A percentile compares a stretch with the other conserved stretches of the same genome.
Conservation (phyloP, 2,888 invertebrate genomes). For the Gonocerus acuteangulatus region DNA sequence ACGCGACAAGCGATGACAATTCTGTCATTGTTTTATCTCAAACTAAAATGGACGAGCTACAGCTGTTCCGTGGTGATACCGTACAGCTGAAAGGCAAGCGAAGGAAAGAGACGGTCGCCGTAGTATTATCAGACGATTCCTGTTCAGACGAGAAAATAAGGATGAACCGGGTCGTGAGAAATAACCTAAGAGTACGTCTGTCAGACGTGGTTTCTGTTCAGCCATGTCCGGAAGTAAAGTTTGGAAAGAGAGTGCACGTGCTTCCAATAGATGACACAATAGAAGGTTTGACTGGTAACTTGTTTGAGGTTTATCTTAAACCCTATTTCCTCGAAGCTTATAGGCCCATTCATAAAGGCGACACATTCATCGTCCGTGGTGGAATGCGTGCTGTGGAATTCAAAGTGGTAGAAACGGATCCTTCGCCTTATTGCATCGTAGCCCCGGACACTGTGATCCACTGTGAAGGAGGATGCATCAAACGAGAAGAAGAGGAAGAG, state of each 20-base stretch:
- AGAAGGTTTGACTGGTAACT: constrained; percentile 89
- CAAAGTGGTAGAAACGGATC: constrained; percentile 97
- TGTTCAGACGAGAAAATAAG: constrained; percentile 95
- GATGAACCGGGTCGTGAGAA: constrained; percentile 92
- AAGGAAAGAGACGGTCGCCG: constrained; percentile 94
- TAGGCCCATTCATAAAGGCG: constrained; percentile 94
- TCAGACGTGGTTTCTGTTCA: constrained; percentile 93
- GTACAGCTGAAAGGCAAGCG: constrained; percentile 94
- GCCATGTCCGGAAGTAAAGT: constrained; percentile 90
- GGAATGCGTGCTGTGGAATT: constrained; percentile 98
- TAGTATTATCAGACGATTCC: constrained; percentile 90
- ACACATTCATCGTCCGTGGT: constrained; percentile 93
- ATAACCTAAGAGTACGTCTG: constrained; percentile 87
- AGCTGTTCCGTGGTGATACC: constrained; percentile 90
- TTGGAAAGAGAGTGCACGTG: constrained; percentile 94
- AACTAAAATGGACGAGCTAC: constrained; percentile 96
- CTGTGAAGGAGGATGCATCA: constrained; percentile 97
- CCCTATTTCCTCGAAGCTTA: constrained; percentile 99
- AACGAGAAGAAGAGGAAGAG: constrained; percentile 98
- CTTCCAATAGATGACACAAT: constrained; percentile 92
- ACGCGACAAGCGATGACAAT: constrained; percentile 96
- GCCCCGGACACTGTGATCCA: constrained; percentile 98
- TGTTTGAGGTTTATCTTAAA: constrained; percentile 95
- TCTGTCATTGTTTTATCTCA: constrained; percentile 93
- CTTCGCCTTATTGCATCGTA: constrained; percentile 96